Evolutionary conservation across 2,888 invertebrate genomes (phyloP), one percentile per base, ranked within the genome.

Genomic region (Agelastica alni): DNA sequence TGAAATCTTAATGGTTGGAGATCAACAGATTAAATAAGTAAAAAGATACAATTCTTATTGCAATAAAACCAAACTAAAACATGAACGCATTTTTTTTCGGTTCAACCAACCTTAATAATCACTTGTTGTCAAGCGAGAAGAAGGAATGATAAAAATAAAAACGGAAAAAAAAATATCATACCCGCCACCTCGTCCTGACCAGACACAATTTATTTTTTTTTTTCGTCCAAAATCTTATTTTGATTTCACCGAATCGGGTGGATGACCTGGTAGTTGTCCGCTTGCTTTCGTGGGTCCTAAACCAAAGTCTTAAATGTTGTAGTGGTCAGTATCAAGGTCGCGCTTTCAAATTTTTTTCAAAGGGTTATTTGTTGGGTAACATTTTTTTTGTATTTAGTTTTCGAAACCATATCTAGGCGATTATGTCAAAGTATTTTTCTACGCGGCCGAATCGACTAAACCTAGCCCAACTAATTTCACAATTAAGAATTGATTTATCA

Each of bases 261-360:
- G 69, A 66, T 71, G 73, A 73, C 73, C 74, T 67, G 66, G 62
- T 62, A 49, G 51, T 57, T 58, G 56, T 31, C 32, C 41, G 49
- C 41, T 48, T 26, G 62, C 46, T 65, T 67, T 69, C 65, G 70
- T 67, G 68, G 70, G 67, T 72, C 75, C 70, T 70, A 74, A 74
- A 73, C 70, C 69, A 74, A 73, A 74, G 67, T 69, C 67, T 71
- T 72, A 70, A 66, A 72, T 75, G 73, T 75, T 75, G 75, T 73
- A 74, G 70, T 73, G 75, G 75, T 75, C 75, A 75, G 75, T 74
- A 67, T 68, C 37, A 59, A 30, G 45, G 37, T 22, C 26, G 14
- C 47, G 12, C 46, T 43, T 12, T 17, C 7, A 20, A 20, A 18
- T 39, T 13, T 36, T 42, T 46, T 26, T 10, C 9, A 45, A 22